Percentiles rank a stretch among this genome's conserved stretches.
Conservation (phyloP, 2,797 vertebrate genomes). For the Halcyon chelicuti region DNA sequence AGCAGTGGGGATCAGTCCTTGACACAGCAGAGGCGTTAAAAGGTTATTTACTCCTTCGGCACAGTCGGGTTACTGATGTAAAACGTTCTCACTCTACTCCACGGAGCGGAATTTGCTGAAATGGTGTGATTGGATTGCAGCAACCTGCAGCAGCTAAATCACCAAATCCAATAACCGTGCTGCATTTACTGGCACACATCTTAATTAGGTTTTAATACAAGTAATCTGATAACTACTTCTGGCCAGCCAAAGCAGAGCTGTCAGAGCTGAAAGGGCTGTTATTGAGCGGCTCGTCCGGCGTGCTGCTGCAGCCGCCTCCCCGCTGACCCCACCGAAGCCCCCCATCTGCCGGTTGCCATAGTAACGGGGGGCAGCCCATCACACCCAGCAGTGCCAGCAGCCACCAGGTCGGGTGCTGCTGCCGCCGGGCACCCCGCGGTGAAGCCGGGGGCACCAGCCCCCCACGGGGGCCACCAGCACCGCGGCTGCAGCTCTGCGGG, state of each 20-base stretch:
- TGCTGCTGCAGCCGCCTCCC: slow-evolving; percentile 70
- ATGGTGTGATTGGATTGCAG: slow-evolving; percentile 79
- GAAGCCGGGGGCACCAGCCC: not conserved
- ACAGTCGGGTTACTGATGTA: not conserved
- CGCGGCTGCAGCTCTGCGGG: accelerated
- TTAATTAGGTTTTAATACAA: slow-evolving; percentile 97
- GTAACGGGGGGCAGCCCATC: slow-evolving; percentile 77
- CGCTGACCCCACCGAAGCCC: slow-evolving; percentile 88
- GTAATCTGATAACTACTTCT: slow-evolving; percentile 88
- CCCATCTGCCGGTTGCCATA: slow-evolving; percentile 90
- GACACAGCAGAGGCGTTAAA: not conserved
- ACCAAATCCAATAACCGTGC: slow-evolving; percentile 90
- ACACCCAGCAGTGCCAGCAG: not conserved
- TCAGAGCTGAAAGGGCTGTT: slow-evolving; percentile 75
- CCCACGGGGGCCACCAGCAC: not conserved
- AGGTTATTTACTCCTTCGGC: slow-evolving; percentile 16
- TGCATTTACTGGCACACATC: slow-evolving; percentile 89
- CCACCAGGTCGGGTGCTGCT: accelerated
- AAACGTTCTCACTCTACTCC: not conserved
- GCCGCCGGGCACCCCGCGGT: accelerated
- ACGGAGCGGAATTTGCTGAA: slow-evolving; percentile 61
- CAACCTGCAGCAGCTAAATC: slow-evolving; percentile 85
- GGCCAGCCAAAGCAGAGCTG: slow-evolving; percentile 72
- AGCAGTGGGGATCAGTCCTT: not conserved
- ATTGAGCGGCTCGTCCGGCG: slow-evolving; percentile 43